Evolutionary conservation across 2,113 vertebrate genomes (phyloP).

Genomic region (Balaeniceps rex): DNA sequence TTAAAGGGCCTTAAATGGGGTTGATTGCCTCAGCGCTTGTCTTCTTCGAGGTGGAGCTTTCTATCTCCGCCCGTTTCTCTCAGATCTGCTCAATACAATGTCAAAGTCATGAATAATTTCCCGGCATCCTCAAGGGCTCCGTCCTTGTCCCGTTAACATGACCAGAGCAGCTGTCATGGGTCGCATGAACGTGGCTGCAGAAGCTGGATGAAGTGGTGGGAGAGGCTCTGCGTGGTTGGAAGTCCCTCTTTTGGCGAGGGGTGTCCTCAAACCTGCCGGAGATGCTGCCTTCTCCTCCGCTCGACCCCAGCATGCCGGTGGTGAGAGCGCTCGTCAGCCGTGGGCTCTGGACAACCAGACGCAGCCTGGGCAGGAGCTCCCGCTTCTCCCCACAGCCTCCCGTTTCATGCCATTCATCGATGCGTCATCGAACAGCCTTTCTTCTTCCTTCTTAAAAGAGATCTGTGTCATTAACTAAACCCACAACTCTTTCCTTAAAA

Average conservation of each 20-base stretch:
- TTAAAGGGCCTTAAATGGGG: not conserved
- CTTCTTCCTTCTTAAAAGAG: not conserved
- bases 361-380: not conserved
- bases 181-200: not conserved
- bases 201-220: not conserved
- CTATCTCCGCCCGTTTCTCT: not conserved
- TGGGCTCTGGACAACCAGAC: not conserved
- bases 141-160: rapidly evolving
- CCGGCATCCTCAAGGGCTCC: rapidly evolving
- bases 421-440: not conserved
- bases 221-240: not conserved
- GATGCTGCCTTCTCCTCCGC: not conserved
- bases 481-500: not conserved
- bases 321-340: rapidly evolving
- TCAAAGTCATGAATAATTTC: not conserved
- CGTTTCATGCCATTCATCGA: rapidly evolving
- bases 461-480: not conserved
- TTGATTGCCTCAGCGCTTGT: not conserved
- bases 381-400: not conserved
- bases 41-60: not conserved
- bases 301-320: rapidly evolving
- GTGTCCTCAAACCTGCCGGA: not conserved
- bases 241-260: not conserved
- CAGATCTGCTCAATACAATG: not conserved
- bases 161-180: rapidly evolving